A percentile compares a stretch with the other conserved stretches of the same genome.
Conservation (phyloP, 1,140 invertebrate species). For the Holcopasites calliopsidis region DNA sequence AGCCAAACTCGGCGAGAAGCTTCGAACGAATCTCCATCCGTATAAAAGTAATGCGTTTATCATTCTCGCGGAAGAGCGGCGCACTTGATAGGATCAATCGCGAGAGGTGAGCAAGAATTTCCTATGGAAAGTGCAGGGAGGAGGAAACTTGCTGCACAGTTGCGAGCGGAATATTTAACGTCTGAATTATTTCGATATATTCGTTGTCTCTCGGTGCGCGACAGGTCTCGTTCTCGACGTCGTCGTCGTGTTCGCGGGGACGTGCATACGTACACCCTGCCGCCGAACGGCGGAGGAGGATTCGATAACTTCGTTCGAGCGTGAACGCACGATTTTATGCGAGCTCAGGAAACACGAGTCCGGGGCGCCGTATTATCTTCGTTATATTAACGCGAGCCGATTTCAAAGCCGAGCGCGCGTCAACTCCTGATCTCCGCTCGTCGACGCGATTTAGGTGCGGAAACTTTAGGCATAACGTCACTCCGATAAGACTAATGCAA, state of each 20-base stretch:
- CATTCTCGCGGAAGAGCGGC: background rate
- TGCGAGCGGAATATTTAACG: slow-evolving; percentile 1
- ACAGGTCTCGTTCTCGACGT: background rate
- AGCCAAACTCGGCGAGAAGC: no score
- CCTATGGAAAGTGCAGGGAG: background rate
- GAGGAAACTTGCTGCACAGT: background rate
- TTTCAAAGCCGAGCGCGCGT: slow-evolving; percentile 46
- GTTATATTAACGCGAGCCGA: slow-evolving; percentile 47
- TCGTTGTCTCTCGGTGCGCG: background rate
- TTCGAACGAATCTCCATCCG: background rate
- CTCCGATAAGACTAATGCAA: slow-evolving; percentile 60
- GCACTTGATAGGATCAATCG: background rate
- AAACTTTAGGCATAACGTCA: slow-evolving; percentile 44
- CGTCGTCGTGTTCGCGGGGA: background rate
- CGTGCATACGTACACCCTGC: background rate
- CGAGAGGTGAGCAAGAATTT: background rate
- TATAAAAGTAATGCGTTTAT: background rate
- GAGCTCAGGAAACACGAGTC: background rate
- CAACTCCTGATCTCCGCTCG: slow-evolving; percentile 20
- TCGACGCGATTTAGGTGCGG: slow-evolving; percentile 48
- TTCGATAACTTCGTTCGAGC: slow-evolving; percentile 26
- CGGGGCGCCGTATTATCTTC: slow-evolving; percentile 33
- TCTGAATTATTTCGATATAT: slow-evolving; percentile 15
- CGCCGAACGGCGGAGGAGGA: background rate
- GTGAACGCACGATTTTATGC: slow-evolving; percentile 32